phyloP scores from a whole-genome alignment of 1,140 invertebrate genomes.

The Grapholita molesta region DNA sequence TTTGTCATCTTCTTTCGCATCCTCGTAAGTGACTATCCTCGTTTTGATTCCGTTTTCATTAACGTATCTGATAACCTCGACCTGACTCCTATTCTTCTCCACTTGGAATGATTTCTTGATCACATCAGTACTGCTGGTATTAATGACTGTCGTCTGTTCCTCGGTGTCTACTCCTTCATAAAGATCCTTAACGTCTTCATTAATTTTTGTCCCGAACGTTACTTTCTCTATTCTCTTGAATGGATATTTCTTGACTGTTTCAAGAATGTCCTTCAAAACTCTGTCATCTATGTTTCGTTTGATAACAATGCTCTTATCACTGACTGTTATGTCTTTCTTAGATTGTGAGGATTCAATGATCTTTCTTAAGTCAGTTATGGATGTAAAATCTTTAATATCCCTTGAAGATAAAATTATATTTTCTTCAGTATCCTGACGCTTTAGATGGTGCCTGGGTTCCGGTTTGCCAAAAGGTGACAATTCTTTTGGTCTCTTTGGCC shows the following conservation, averaged over 20 bases:
- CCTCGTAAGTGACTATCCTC: conserved; percentile 75
- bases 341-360: conserved; percentile 63
- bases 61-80: conserved; percentile 74
- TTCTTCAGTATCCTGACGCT: conserved; percentile 70
- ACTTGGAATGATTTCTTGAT: conserved; percentile 72
- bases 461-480: conserved; percentile 65
- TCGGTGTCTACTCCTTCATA: conserved; percentile 69
- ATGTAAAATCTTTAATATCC: conserved; percentile 73
- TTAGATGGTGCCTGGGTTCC: conserved; percentile 66
- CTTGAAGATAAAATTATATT: conserved; percentile 71
- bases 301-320: conserved; percentile 70
- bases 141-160: conserved; percentile 54
- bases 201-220: conserved; percentile 67
- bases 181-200: conserved; percentile 72
- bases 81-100: conserved; percentile 72
- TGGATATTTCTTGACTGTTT: conserved; percentile 71
- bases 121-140: conserved; percentile 58
- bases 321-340: conserved; percentile 67
- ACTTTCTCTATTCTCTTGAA: conserved; percentile 72
- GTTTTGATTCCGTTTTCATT: conserved; percentile 76
- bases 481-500: conserved; percentile 61
- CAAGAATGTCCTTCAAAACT: conserved; percentile 70
- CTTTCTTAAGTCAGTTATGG: conserved; percentile 67
- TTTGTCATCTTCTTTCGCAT: conserved; percentile 75
- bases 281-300: conserved; percentile 67